Conservation (phyloP, 1,140 invertebrate species). For the Drosophila tropicalis region DNA sequence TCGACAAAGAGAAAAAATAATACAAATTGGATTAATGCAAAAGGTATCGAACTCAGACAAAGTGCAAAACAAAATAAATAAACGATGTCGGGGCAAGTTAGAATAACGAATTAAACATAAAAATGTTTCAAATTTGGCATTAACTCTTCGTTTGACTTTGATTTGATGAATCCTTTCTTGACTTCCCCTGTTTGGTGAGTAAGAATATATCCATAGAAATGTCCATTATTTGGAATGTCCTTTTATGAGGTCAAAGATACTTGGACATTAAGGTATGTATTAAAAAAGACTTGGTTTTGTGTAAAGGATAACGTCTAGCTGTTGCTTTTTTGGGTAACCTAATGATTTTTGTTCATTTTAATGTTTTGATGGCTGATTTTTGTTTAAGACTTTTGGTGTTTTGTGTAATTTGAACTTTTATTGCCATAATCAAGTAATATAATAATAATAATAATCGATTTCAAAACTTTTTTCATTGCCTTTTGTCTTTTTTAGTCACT, state of each 20-base stretch:
- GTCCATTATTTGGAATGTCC: no score
- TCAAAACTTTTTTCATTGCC: not conserved
- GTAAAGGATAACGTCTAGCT: not conserved
- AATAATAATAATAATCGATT: slow-evolving; percentile 9
- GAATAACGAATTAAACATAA: no score
- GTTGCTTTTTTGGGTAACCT: not conserved
- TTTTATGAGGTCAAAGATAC: no score
- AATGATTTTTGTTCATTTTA: no score
- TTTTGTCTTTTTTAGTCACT: not conserved
- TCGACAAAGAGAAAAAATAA: not conserved
- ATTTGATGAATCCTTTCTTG: no score
- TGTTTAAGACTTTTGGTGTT: not conserved
- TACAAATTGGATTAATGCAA: slow-evolving; percentile 5
- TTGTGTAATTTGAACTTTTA: not conserved
- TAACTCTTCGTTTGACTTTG: no score
- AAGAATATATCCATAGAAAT: no score
- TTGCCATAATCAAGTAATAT: slow-evolving; percentile 2
- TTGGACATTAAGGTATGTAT: no score
- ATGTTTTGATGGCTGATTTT: not conserved
- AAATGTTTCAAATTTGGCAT: no score
- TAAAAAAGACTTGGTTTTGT: not conserved
- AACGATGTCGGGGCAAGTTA: not conserved
- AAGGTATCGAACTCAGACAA: slow-evolving; percentile 3
- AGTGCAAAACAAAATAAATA: not conserved
- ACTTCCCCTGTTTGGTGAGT: no score